Conservation (phyloP, 2,888 invertebrate species). For the Rhagonycha fulva region DNA sequence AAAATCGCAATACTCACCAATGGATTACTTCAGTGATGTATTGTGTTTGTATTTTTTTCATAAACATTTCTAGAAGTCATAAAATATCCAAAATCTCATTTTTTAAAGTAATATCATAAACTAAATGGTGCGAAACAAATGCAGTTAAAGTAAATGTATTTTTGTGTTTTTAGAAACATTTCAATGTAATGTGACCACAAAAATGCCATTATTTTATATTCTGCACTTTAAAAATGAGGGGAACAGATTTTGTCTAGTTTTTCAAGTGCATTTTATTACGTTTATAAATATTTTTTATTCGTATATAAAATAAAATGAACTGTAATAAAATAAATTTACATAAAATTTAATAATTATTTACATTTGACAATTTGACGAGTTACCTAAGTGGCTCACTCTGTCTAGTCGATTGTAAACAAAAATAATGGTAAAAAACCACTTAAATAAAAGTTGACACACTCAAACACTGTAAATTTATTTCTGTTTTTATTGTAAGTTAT, state of each 20-base stretch:
- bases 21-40: not conserved
- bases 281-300: slow-evolving; percentile 1
- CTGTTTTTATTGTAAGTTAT: not conserved
- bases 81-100: slow-evolving; percentile 49
- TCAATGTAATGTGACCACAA: slow-evolving; percentile 43
- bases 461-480: too few relatives aligned
- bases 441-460: not conserved
- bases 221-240: slow-evolving; percentile 41
- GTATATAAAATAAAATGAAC: not conserved
- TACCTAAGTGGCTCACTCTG: not conserved
- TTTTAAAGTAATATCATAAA: slow-evolving; percentile 50
- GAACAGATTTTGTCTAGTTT: slow-evolving; percentile 30
- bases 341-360: not conserved
- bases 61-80: slow-evolving; percentile 44
- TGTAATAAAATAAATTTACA: not conserved
- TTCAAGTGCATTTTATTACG: slow-evolving; percentile 30
- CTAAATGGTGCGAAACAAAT: slow-evolving; percentile 55
- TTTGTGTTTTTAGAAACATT: slow-evolving; percentile 52
- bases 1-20: not conserved
- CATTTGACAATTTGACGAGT: not conserved
- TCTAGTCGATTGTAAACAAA: not conserved
- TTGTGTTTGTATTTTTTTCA: slow-evolving; percentile 29
- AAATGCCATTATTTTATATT: slow-evolving; percentile 52
- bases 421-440: not conserved
- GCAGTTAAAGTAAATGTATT: slow-evolving; percentile 55